Conservation (phyloP, 2,113 vertebrate genomes). For the Hippoglossus stenolepis region DNA sequence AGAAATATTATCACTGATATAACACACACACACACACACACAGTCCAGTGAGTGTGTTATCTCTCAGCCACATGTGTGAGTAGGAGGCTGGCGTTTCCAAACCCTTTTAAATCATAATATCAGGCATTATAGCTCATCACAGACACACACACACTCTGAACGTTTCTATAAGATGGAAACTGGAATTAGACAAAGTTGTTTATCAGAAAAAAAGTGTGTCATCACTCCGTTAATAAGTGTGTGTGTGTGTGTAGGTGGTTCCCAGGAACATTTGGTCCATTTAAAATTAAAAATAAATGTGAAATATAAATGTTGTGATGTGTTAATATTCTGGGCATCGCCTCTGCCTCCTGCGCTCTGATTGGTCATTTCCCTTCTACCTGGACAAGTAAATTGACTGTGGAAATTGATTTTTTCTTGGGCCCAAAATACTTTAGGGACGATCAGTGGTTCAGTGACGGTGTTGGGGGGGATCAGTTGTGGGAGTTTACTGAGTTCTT, state of each 20-base stretch:
- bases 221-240: not conserved
- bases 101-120: conserved; percentile 45
- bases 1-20: conserved; percentile 1
- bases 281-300: not conserved
- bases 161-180: conserved; percentile 1
- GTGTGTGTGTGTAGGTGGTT: not conserved
- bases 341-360: not conserved
- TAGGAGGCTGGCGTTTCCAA: conserved; percentile 35
- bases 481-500: not conserved
- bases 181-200: conserved; percentile 33
- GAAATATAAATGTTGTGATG: not conserved
- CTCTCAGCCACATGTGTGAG: conserved; percentile 40
- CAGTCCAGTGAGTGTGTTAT: conserved; percentile 38
- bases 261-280: not conserved
- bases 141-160: not conserved
- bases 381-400: not conserved
- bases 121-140: conserved; percentile 24
- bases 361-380: conserved; percentile 29
- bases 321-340: conserved; percentile 37
- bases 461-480: not conserved
- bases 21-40: conserved; percentile 30
- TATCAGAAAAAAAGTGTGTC: conserved; percentile 10
- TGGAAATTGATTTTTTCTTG: conserved; percentile 44
- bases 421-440: conserved; percentile 28
- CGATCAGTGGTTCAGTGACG: conserved; percentile 19